These are phyloP conservation scores for Colossoma macropomum DNA, from an alignment of 2,113 vertebrate genomes.

Conservation along the genomic window DNA sequence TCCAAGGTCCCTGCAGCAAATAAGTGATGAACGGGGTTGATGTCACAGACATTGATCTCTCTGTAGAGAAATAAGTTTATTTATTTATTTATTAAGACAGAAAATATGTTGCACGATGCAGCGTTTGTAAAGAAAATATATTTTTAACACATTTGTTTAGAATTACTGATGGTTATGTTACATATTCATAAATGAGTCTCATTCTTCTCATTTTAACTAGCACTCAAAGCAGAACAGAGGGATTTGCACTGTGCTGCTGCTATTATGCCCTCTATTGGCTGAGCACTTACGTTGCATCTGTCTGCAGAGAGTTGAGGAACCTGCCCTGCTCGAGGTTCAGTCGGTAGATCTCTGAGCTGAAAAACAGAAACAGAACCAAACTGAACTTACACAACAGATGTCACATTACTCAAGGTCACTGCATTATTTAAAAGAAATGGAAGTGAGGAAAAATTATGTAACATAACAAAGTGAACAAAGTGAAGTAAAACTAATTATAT, in stretches of 20 bases:
- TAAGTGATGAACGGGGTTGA: conserved; percentile 90
- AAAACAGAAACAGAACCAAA: conserved; percentile 31
- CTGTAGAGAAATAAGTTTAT: conserved; percentile 68
- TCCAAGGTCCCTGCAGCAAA: conserved; percentile 91
- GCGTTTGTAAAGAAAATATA: neutral
- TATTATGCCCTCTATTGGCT: conserved; percentile 15
- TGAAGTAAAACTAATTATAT: no score
- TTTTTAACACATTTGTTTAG: neutral
- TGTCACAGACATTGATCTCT: conserved; percentile 92
- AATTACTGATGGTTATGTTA: neutral
- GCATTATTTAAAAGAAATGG: no score
- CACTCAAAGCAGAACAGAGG: neutral
- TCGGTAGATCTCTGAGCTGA: conserved; percentile 91
- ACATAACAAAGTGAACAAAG: neutral
- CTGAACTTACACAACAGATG: neutral
- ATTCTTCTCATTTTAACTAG: neutral
- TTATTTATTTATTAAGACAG: neutral
- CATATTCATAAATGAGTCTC: neutral
- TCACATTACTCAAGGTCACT: neutral
- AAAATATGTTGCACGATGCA: neutral
- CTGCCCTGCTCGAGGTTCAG: conserved; percentile 95
- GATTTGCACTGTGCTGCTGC: neutral
- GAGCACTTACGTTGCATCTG: conserved; percentile 88
- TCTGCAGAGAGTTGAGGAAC: conserved; percentile 93
- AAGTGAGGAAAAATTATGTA: no score